A percentile compares a stretch with the other conserved stretches of the same genome.
Conservation (phyloP, 2,888 invertebrate species). For the Brenthis hecate region DNA sequence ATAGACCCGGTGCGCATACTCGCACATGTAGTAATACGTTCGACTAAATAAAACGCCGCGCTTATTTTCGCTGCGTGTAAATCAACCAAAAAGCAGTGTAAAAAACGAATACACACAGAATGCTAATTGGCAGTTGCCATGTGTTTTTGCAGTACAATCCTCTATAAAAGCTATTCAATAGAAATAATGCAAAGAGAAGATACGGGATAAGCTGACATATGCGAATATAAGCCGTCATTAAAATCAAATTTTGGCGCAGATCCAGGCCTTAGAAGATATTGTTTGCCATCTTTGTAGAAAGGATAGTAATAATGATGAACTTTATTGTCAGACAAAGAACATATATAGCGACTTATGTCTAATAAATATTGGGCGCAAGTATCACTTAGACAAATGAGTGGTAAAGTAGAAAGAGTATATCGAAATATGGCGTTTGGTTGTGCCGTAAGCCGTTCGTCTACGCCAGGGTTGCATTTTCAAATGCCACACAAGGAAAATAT, state of each 20-base stretch:
- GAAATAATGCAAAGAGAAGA: conserved; percentile 49
- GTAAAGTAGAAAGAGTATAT: background rate
- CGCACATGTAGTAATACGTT: background rate
- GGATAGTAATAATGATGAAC: conserved; percentile 49
- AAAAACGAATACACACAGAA: conserved; percentile 27
- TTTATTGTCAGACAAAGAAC: conserved; percentile 47
- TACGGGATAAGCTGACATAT: conserved; percentile 64
- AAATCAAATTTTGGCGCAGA: conserved; percentile 74
- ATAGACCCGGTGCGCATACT: background rate
- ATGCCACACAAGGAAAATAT: too few relatives aligned
- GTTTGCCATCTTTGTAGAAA: conserved; percentile 70
- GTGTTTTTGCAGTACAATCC: conserved; percentile 28
- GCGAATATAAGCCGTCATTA: conserved; percentile 77
- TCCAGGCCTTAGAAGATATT: conserved; percentile 73
- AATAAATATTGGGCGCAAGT: conserved; percentile 39
- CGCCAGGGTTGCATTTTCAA: too few relatives aligned
- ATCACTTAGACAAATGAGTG: conserved; percentile 17
- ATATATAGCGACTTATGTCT: conserved; percentile 52
- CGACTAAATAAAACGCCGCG: conserved; percentile 1
- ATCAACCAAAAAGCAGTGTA: conserved; percentile 15
- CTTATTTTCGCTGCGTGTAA: conserved; percentile 11
- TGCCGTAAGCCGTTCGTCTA: too few relatives aligned
- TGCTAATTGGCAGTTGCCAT: conserved; percentile 31
- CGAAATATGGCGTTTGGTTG: too few relatives aligned
- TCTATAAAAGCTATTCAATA: conserved; percentile 41